Conservation (phyloP, 2,797 vertebrate species). For the Apogon hyalosoma region DNA sequence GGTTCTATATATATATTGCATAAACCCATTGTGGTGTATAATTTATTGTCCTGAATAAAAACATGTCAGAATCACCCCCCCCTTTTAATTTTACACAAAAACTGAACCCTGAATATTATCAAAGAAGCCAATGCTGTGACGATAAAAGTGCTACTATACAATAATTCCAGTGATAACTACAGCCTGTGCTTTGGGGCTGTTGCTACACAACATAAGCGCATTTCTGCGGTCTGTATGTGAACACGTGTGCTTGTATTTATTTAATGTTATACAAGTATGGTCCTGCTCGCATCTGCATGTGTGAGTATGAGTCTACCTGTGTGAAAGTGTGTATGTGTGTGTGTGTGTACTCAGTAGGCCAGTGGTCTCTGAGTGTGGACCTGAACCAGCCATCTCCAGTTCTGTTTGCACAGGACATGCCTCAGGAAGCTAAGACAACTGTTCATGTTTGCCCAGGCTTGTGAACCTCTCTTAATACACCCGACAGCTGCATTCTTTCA, state of each 20-base stretch:
- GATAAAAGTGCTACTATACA: background rate
- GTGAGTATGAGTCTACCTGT: conserved; percentile 3
- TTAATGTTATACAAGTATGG: conserved; percentile 32
- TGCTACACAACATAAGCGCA: conserved; percentile 17
- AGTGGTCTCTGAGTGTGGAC: conserved; percentile 60
- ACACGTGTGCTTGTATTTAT: conserved; percentile 52
- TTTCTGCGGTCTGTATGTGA: conserved; percentile 49
- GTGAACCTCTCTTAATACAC: conserved; percentile 80
- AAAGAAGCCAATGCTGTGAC: conserved; percentile 3
- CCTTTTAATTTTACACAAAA: no score
- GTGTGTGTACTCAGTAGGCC: conserved; percentile 60
- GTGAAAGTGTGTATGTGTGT: conserved; percentile 14
- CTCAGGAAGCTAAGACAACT: conserved; percentile 89
- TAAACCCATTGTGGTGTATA: no score
- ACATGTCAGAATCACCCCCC: no score
- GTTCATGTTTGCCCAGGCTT: conserved; percentile 84
- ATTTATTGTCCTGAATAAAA: no score
- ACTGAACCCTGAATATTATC: background rate
- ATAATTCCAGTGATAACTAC: conserved; percentile 19
- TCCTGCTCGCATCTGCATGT: conserved; percentile 54
- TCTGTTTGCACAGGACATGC: conserved; percentile 88
- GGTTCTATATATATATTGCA: no score
- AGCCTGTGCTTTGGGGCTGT: conserved; percentile 6
- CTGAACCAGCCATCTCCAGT: conserved; percentile 79
- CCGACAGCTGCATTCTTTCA: conserved; percentile 85